phyloP scores from a whole-genome alignment of 2,888 invertebrate genomes.

The Mythimna impura region DNA sequence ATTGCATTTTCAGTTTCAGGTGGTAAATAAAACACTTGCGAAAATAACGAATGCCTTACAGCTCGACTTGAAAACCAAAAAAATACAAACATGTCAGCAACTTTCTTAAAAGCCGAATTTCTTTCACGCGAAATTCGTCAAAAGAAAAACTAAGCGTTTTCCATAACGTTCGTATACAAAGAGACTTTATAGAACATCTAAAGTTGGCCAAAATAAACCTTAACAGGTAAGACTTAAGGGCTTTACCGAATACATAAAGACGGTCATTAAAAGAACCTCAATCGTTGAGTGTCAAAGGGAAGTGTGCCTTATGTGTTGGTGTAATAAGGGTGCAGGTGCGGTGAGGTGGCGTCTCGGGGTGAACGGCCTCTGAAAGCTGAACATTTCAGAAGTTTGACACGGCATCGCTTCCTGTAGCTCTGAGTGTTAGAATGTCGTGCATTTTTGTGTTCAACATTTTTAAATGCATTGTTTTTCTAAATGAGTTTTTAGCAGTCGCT shows the following conservation, averaged over 20 bases:
- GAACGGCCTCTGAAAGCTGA: slow-evolving; percentile 84
- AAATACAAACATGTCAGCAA: slow-evolving; percentile 61
- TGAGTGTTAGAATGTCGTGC: slow-evolving; percentile 74
- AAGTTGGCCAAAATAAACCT: slow-evolving; percentile 68
- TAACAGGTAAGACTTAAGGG: slow-evolving; percentile 67
- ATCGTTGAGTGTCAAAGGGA: slow-evolving; percentile 64
- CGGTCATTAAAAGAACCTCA: slow-evolving; percentile 72
- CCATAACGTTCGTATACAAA: slow-evolving; percentile 65
- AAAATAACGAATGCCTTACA: slow-evolving; percentile 59
- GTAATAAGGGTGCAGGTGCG: slow-evolving; percentile 70
- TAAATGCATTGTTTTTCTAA: slow-evolving; percentile 63
- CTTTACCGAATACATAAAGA: slow-evolving; percentile 68
- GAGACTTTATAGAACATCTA: slow-evolving; percentile 60
- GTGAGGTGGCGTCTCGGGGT: slow-evolving; percentile 71
- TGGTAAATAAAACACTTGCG: slow-evolving; percentile 28
- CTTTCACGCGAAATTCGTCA: slow-evolving; percentile 75
- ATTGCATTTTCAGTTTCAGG: not conserved
- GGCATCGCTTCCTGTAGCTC: slow-evolving; percentile 81
- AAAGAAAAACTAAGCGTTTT: slow-evolving; percentile 74
- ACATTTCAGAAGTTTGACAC: slow-evolving; percentile 84
- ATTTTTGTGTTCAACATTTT: slow-evolving; percentile 62
- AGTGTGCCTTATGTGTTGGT: slow-evolving; percentile 59
- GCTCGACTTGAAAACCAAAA: slow-evolving; percentile 39
- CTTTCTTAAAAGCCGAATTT: slow-evolving; percentile 71
- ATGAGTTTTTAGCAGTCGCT: slow-evolving; percentile 50